Conservation (phyloP, 2,113 vertebrate genomes). For the Orientallactaga bullata region DNA sequence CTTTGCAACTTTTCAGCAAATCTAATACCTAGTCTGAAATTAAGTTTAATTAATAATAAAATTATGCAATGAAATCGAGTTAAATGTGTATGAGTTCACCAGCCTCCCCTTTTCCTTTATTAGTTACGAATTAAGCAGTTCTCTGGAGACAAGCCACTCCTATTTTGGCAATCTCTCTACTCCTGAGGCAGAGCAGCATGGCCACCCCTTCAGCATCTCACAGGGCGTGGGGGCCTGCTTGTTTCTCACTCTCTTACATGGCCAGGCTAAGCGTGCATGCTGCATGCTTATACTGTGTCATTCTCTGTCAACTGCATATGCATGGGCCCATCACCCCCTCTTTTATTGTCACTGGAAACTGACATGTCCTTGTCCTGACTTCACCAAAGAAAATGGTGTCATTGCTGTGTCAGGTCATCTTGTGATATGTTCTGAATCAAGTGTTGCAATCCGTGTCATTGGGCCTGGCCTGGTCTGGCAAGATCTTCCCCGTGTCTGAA, state of each 20-base stretch:
- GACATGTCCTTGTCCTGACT: neutral
- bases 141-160: neutral
- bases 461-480: neutral
- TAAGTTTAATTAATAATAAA: neutral
- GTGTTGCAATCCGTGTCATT: neutral
- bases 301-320: neutral
- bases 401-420: neutral
- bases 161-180: neutral
- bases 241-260: neutral
- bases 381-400: no score
- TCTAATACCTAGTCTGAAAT: conserved; percentile 8
- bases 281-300: rapidly evolving
- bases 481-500: neutral
- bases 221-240: rapidly evolving
- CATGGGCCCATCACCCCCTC: neutral
- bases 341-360: neutral
- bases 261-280: neutral
- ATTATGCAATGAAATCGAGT: neutral
- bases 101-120: neutral
- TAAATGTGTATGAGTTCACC: neutral
- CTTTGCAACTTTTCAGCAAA: neutral
- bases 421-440: neutral
- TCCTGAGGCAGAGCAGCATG: neutral
- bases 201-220: neutral
- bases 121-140: neutral